Conservation (phyloP, 2,888 invertebrate genomes). For the Scelioninae gen. 1 region DNA sequence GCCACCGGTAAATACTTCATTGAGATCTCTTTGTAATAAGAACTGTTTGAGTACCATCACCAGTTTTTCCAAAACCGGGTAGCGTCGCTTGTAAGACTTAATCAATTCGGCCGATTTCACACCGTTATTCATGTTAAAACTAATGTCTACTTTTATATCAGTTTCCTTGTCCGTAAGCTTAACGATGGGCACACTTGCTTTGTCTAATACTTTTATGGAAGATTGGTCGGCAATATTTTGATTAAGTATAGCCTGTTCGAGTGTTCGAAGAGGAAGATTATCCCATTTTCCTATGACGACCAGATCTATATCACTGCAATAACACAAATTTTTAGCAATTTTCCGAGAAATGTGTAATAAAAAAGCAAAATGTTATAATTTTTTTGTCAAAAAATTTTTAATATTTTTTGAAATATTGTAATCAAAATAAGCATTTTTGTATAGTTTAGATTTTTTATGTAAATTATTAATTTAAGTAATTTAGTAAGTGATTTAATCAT, state of each 20-base stretch:
- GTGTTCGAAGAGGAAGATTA: slow-evolving; percentile 94
- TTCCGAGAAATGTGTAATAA: no score
- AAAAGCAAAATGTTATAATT: no score
- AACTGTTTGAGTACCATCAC: slow-evolving; percentile 99
- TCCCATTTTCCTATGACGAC: slow-evolving; percentile 92
- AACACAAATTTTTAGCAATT: no score
- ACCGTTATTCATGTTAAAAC: slow-evolving; percentile 99
- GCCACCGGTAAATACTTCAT: slow-evolving; percentile 99
- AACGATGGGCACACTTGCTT: slow-evolving; percentile 99
- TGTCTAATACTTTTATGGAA: slow-evolving; percentile 97
- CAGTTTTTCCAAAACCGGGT: slow-evolving; percentile 95
- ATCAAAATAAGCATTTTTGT: not conserved
- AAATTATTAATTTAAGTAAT: no score
- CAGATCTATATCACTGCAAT: slow-evolving; percentile 89
- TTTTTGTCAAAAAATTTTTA: no score
- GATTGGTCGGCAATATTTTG: slow-evolving; percentile 95
- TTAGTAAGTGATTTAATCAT: no score
- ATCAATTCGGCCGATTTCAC: slow-evolving; percentile 98
- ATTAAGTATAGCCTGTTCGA: slow-evolving; percentile 95
- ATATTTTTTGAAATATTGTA: not conserved
- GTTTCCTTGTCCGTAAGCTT: slow-evolving; percentile 95
- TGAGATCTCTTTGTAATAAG: slow-evolving; percentile 97
- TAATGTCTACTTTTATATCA: slow-evolving; percentile 96
- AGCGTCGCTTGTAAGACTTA: slow-evolving; percentile 94
- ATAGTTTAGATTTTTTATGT: not conserved